Evolutionary conservation across 2,888 invertebrate species (phyloP).

Genomic region (Theretra japonica): DNA sequence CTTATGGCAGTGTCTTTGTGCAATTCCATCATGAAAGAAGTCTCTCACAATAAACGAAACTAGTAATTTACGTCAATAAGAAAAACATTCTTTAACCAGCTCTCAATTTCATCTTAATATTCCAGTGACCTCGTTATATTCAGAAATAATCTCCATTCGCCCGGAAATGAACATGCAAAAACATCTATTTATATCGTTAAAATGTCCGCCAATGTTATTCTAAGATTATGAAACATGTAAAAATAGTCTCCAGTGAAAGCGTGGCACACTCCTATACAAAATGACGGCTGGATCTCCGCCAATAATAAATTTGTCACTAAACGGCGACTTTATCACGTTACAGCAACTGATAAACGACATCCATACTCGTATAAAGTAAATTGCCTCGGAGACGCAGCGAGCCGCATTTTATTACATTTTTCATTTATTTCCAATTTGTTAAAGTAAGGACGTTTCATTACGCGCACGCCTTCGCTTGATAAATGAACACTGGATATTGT

Average conservation of each 20-base stretch:
- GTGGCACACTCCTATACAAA: conserved; percentile 1
- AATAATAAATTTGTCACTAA: conserved; percentile 43
- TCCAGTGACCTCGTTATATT: neutral
- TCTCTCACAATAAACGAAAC: too few relatives aligned
- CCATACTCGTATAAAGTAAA: conserved; percentile 19
- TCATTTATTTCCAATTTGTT: conserved; percentile 33
- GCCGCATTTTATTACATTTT: conserved; percentile 32
- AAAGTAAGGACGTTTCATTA: conserved; percentile 14
- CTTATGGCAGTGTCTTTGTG: too few relatives aligned
- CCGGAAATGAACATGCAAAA: neutral
- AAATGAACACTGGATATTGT: conserved; percentile 18
- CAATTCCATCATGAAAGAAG: too few relatives aligned
- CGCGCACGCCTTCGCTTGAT: conserved; percentile 2
- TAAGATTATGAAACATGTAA: conserved; percentile 25
- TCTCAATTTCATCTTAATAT: too few relatives aligned
- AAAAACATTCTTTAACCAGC: too few relatives aligned
- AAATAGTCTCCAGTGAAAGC: conserved; percentile 27
- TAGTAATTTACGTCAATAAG: too few relatives aligned
- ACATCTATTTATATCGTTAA: conserved; percentile 19
- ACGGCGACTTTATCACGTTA: conserved; percentile 36
- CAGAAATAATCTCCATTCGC: neutral
- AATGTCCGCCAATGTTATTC: conserved; percentile 25
- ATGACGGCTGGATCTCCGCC: conserved; percentile 41
- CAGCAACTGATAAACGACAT: conserved; percentile 31
- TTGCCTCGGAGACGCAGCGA: conserved; percentile 20